Evolutionary conservation across 1,140 invertebrate genomes (phyloP).

Genomic region (Drosophila setifemur): DNA sequence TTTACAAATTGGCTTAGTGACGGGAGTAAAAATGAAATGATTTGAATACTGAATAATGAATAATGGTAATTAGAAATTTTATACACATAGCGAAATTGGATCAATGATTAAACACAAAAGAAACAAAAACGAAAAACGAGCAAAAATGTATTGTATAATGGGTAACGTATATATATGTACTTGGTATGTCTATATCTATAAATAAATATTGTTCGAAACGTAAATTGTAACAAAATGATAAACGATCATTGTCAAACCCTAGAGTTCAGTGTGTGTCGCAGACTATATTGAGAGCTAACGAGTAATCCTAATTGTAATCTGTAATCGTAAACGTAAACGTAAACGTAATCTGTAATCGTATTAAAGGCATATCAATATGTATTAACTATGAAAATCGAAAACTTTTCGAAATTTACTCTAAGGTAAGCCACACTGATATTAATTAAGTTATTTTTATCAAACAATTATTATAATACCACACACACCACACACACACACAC

Average conservation of each 20-base stretch:
- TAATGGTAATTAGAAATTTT: conserved; percentile 70
- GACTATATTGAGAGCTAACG: conserved; percentile 48
- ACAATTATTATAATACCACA: conserved; percentile 59
- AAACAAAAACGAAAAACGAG: conserved; percentile 7
- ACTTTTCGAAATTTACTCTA: conserved; percentile 63
- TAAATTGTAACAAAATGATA: conserved; percentile 36
- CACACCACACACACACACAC: conserved; percentile 45
- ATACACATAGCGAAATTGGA: conserved; percentile 75
- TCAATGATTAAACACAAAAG: conserved; percentile 53
- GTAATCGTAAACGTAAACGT: conserved; percentile 53
- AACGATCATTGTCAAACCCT: conserved; percentile 64
- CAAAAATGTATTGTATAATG: conserved; percentile 64
- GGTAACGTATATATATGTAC: conserved; percentile 47
- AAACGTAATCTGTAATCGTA: conserved; percentile 60
- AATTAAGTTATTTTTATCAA: conserved; percentile 74
- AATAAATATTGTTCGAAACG: conserved; percentile 66
- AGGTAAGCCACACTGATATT: conserved; percentile 74
- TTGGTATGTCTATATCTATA: conserved; percentile 79
- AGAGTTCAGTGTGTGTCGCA: conserved; percentile 59
- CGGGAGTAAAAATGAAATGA: conserved; percentile 29
- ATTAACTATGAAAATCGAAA: conserved; percentile 57
- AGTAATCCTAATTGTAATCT: conserved; percentile 49
- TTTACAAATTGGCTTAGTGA: conserved; percentile 77
- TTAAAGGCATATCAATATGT: conserved; percentile 73
- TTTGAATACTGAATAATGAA: conserved; percentile 20